These are phyloP conservation scores for Mizuhopecten yessoensis DNA, from an alignment of 1,140 invertebrate species.

Conservation along the genomic window DNA sequence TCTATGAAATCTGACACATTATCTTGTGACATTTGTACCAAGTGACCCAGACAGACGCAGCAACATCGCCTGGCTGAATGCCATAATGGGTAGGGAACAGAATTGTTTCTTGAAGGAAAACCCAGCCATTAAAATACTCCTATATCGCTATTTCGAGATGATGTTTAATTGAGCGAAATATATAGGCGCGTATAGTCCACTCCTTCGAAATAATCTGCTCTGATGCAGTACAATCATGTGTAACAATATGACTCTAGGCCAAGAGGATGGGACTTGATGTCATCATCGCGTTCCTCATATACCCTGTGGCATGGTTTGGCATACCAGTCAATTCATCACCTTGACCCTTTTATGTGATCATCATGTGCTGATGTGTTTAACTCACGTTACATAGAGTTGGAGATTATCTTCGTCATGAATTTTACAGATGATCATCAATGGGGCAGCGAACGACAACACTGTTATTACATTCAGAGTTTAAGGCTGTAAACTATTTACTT, in stretches of 20 bases:
- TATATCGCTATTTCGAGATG: not conserved
- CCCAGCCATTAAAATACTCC: not conserved
- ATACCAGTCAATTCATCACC: too few species aligned
- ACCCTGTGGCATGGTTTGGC: too few species aligned
- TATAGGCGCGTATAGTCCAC: not conserved
- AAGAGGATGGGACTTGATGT: not conserved
- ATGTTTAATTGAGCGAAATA: not conserved
- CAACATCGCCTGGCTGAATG: not conserved
- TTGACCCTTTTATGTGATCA: too few species aligned
- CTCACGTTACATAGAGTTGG: too few species aligned
- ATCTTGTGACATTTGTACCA: not conserved
- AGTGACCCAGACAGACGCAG: not conserved
- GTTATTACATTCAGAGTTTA: too few species aligned
- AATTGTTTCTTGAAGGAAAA: not conserved
- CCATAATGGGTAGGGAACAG: not conserved
- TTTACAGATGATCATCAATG: too few species aligned
- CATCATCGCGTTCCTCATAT: not conserved
- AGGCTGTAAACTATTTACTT: too few species aligned
- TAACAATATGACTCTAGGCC: not conserved
- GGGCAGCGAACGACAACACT: too few species aligned
- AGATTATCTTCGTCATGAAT: too few species aligned
- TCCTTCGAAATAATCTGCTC: not conserved
- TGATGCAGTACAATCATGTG: not conserved
- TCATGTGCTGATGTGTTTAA: too few species aligned
- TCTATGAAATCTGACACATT: too few species aligned